Evolutionary conservation across 2,888 invertebrate species (phyloP).

Genomic region (Tetragonisca angustula): DNA sequence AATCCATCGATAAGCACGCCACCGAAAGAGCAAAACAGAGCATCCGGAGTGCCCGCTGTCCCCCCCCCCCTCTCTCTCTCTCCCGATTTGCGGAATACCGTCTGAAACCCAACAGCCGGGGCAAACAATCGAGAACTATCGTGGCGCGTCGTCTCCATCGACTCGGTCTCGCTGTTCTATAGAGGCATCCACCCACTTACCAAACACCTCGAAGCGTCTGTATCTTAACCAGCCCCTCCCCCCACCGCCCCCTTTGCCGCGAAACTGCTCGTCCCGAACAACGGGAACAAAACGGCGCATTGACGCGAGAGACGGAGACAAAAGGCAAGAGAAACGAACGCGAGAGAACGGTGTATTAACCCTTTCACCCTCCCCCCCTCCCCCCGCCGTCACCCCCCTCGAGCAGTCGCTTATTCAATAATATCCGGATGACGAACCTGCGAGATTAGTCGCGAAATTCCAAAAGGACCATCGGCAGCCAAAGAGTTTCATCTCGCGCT

Average conservation of each 20-base stretch:
- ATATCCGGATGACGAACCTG: conserved; percentile 36
- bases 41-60: background rate
- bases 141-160: background rate
- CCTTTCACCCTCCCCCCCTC: too few relatives aligned
- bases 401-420: conserved; percentile 8
- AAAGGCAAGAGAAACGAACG: background rate
- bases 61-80: too few relatives aligned
- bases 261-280: background rate
- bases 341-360: background rate
- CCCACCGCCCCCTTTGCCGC: background rate
- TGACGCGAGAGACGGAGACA: background rate
- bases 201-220: background rate
- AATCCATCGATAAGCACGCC: background rate
- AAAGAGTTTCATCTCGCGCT: conserved; percentile 85
- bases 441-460: conserved; percentile 82
- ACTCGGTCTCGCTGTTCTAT: background rate
- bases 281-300: background rate
- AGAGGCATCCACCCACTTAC: background rate
- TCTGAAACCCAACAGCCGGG: background rate
- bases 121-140: background rate
- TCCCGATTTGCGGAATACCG: background rate
- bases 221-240: background rate
- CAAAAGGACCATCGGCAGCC: conserved; percentile 85
- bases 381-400: background rate
- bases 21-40: background rate